Evolutionary conservation across 2,888 invertebrate species (phyloP).

Genomic region (Ophion ellenae): DNA sequence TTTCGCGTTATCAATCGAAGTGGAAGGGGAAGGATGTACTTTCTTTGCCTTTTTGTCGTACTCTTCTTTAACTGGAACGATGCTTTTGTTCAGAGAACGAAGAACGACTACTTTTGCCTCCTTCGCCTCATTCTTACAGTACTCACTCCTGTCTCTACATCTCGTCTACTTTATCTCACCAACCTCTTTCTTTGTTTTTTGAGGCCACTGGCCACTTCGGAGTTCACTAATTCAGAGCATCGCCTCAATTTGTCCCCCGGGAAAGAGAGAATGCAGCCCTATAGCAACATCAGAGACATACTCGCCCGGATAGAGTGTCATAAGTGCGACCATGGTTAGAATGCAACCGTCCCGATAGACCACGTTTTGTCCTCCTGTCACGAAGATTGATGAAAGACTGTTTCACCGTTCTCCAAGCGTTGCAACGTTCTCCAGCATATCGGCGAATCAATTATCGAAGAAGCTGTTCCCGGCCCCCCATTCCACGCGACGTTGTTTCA

Average conservation of each 20-base stretch:
- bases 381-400: conserved; percentile 60
- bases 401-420: conserved; percentile 21
- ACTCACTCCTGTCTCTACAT: conserved; percentile 4
- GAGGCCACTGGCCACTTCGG: conserved; percentile 18
- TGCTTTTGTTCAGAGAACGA: conserved; percentile 53
- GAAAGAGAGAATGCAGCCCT: background rate
- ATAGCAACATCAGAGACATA: background rate
- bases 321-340: conserved; percentile 22
- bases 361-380: conserved; percentile 46
- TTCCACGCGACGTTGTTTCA: background rate
- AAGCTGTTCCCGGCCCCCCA: background rate
- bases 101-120: conserved; percentile 41
- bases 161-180: conserved; percentile 8
- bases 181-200: conserved; percentile 9
- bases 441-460: conserved; percentile 64
- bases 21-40: conserved; percentile 33
- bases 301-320: background rate
- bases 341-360: conserved; percentile 37
- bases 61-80: conserved; percentile 23
- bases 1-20: conserved; percentile 62
- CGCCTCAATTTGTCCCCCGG: conserved; percentile 50
- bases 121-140: conserved; percentile 20
- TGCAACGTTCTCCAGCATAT: conserved; percentile 53
- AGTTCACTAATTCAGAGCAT: conserved; percentile 56
- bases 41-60: conserved; percentile 48